Evolutionary conservation across 1,140 invertebrate genomes (phyloP).

Genomic region (Papilio helenus): DNA sequence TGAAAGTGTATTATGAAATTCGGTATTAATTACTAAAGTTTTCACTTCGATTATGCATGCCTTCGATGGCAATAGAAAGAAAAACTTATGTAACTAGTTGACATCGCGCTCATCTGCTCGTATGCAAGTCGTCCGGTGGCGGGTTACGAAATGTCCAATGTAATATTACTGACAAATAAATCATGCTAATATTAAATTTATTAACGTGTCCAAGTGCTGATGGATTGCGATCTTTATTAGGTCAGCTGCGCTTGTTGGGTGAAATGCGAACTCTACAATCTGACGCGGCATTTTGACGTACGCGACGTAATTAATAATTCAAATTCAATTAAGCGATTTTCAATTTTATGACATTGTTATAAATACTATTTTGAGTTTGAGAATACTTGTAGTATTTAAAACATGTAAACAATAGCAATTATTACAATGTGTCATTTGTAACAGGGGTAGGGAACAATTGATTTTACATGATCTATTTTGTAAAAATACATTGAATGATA

Average conservation of each 20-base stretch:
- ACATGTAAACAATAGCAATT: conserved; percentile 1
- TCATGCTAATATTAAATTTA: conserved; percentile 53
- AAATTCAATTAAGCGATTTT: conserved; percentile 10
- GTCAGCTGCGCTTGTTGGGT: conserved; percentile 57
- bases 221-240: conserved; percentile 60
- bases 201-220: conserved; percentile 61
- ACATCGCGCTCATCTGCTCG: conserved; percentile 6
- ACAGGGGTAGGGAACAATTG: neutral
- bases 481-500: neutral
- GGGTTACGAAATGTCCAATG: conserved; percentile 22
- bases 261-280: conserved; percentile 56
- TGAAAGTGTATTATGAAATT: conserved; percentile 5
- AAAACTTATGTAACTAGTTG: conserved; percentile 20
- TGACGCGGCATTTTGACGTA: conserved; percentile 31
- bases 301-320: conserved; percentile 30
- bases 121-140: neutral
- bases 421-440: neutral
- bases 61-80: conserved; percentile 11
- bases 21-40: conserved; percentile 25
- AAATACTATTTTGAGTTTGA: neutral
- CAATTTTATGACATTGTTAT: neutral
- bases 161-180: conserved; percentile 43
- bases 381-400: neutral
- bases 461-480: neutral
- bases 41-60: conserved; percentile 22